Evolutionary conservation across 2,888 invertebrate genomes (phyloP).

Genomic region (Sycophila texana): DNA sequence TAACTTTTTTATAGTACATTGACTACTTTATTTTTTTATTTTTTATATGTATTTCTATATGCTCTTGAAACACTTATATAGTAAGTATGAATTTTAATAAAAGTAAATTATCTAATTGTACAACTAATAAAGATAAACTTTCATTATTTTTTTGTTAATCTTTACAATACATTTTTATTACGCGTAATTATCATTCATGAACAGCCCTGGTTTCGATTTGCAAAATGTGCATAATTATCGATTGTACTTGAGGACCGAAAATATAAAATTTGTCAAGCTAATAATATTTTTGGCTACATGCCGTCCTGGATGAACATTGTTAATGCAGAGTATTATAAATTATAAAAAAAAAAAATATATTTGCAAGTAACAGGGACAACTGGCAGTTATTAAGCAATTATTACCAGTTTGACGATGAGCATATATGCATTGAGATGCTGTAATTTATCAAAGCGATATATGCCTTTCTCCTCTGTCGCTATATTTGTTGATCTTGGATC

Average conservation of each 20-base stretch:
- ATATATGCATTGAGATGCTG: constrained; percentile 53
- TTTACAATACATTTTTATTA: constrained; percentile 6
- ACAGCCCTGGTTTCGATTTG: constrained; percentile 54
- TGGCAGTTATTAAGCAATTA: constrained; percentile 57
- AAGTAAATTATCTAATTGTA: constrained; percentile 10
- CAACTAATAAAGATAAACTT: constrained; percentile 37
- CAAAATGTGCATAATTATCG: constrained; percentile 48
- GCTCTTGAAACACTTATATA: no score
- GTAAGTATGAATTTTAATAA: no score
- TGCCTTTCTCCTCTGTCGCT: constrained; percentile 59
- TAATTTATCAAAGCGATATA: constrained; percentile 56
- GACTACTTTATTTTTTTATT: constrained; percentile 20
- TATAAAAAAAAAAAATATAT: constrained; percentile 58
- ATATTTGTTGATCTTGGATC: constrained; percentile 57
- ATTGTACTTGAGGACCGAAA: constrained; percentile 56
- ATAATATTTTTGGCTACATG: constrained; percentile 59
- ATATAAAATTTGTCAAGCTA: constrained; percentile 55
- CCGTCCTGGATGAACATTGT: constrained; percentile 58
- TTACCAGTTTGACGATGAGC: constrained; percentile 53
- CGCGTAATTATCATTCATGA: not conserved
- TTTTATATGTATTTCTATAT: constrained; percentile 8
- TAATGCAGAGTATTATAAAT: constrained; percentile 59
- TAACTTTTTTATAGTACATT: constrained; percentile 2
- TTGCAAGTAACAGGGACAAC: constrained; percentile 55
- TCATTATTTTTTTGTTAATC: constrained; percentile 53